These are phyloP conservation scores for Pontoporia blainvillei DNA, from an alignment of 2,113 vertebrate genomes.

Conservation along the genomic window DNA sequence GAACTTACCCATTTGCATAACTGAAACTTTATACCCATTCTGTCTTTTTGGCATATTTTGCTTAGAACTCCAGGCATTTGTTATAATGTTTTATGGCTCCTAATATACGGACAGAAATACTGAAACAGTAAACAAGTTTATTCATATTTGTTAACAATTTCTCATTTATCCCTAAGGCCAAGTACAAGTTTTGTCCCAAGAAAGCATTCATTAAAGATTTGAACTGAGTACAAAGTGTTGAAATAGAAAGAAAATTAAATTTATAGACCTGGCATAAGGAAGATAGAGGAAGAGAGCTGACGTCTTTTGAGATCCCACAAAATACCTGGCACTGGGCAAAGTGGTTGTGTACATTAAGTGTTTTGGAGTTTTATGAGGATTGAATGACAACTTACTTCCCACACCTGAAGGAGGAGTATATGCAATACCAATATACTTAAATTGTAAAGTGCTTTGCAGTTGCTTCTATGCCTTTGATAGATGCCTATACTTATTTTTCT, in stretches of 20 bases:
- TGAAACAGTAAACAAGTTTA: background rate
- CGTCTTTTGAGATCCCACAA: background rate
- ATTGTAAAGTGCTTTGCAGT: background rate
- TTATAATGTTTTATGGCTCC: background rate
- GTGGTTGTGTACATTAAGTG: background rate
- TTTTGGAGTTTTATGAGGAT: background rate
- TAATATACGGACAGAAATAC: background rate
- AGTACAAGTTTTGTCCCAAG: background rate
- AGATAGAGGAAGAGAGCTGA: background rate
- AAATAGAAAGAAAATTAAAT: background rate
- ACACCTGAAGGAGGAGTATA: background rate
- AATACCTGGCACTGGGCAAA: background rate
- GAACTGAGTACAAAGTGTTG: background rate
- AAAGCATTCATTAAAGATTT: background rate
- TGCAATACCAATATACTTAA: background rate
- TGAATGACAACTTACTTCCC: background rate
- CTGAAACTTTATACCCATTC: background rate
- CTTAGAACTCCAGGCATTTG: background rate
- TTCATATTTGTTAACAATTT: background rate
- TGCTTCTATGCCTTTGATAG: background rate
- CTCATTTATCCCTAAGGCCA: background rate
- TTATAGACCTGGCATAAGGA: background rate
- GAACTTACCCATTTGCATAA: background rate
- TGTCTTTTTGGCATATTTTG: background rate
- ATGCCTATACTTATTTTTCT: background rate